Evolutionary conservation across 2,888 invertebrate species (phyloP).

Genomic region (Chironomus tentans): DNA sequence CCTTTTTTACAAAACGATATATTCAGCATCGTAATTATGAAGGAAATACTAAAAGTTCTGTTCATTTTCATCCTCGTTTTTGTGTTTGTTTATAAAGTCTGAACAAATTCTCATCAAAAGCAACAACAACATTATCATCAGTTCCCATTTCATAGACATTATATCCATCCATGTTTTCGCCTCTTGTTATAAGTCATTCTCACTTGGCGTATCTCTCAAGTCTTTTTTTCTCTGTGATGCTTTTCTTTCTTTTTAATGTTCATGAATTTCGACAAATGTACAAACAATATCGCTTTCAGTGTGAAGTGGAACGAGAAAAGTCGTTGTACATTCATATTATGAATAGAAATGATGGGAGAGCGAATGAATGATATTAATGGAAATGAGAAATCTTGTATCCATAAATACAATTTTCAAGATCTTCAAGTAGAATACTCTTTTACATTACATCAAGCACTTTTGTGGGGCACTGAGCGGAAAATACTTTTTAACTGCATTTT

Average conservation of each 20-base stretch:
- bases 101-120: neutral
- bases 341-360: neutral
- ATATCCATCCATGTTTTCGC: too few species aligned
- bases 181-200: too few species aligned
- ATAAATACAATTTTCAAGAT: neutral
- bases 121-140: neutral
- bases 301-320: neutral
- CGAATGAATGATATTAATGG: neutral
- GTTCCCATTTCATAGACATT: neutral
- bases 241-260: neutral
- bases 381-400: neutral
- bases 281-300: neutral
- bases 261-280: conserved; percentile 6
- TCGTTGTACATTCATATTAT: too few species aligned
- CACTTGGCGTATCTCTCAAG: too few species aligned
- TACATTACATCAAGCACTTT: too few species aligned
- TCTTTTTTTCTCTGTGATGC: neutral
- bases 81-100: neutral
- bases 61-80: neutral
- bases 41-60: neutral
- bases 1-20: too few species aligned
- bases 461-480: too few species aligned
- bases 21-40: too few species aligned
- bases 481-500: too few species aligned
- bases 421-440: neutral